Evolutionary conservation across 2,113 vertebrate species (phyloP).

Genomic region (Gopherus evgoodei): DNA sequence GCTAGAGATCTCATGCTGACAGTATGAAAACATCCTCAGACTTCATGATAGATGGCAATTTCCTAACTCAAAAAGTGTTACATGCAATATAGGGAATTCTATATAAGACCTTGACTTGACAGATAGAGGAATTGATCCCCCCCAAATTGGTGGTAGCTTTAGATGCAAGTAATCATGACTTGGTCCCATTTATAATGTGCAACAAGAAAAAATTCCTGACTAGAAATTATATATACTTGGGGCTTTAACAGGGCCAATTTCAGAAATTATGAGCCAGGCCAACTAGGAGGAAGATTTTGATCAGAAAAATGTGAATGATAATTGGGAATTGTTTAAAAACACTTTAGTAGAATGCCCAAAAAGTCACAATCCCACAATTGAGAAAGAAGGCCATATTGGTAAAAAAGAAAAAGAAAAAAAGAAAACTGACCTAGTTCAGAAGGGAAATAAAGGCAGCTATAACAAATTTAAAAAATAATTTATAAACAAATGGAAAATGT

Average conservation of each 20-base stretch:
- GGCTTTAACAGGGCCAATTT: not conserved
- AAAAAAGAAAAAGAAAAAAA: too few relatives aligned
- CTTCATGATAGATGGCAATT: not conserved
- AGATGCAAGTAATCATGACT: not conserved
- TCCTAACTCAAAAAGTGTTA: not conserved
- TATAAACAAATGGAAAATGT: too few relatives aligned
- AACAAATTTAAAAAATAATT: too few relatives aligned
- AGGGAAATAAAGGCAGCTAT: too few relatives aligned
- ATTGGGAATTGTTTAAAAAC: not conserved
- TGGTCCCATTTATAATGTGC: not conserved
- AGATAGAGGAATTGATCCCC: not conserved
- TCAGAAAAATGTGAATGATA: not conserved
- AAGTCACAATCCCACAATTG: not conserved
- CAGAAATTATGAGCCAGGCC: not conserved
- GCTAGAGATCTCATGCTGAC: not conserved
- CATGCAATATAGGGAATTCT: not conserved
- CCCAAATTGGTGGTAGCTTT: not conserved
- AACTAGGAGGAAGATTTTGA: not conserved
- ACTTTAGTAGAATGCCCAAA: not conserved
- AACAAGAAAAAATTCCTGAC: not conserved
- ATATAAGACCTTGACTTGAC: not conserved
- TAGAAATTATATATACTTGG: not conserved
- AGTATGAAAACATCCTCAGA: not conserved
- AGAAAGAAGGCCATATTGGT: too few relatives aligned
- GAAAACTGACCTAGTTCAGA: too few relatives aligned